A percentile compares a stretch with the other conserved stretches of the same genome.
Conservation (phyloP, 2,113 vertebrate genomes). For the Crotophaga sulcirostris region DNA sequence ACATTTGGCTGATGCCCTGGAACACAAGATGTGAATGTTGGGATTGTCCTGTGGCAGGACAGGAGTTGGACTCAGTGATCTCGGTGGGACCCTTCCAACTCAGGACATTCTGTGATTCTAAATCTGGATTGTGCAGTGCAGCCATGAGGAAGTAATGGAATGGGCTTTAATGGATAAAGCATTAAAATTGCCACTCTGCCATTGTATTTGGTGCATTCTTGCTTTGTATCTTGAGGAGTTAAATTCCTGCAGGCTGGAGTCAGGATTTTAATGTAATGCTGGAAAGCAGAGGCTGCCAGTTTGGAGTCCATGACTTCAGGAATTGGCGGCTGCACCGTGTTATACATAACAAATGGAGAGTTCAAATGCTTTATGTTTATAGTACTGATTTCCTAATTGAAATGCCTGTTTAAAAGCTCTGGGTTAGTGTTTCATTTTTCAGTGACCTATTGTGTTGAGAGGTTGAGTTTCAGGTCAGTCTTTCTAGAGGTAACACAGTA, state of each 20-base stretch:
- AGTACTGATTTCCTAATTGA: constrained; percentile 19
- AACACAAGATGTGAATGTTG: too few relatives aligned
- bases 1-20: too few relatives aligned
- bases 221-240: constrained; percentile 12
- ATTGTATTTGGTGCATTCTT: background rate
- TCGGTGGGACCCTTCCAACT: too few relatives aligned
- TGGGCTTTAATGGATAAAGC: background rate
- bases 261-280: background rate
- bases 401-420: background rate
- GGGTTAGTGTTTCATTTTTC: background rate
- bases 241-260: constrained; percentile 32
- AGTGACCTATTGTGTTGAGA: background rate
- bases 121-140: background rate
- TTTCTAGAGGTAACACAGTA: background rate
- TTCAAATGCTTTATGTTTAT: background rate
- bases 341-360: background rate
- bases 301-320: background rate
- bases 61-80: too few relatives aligned
- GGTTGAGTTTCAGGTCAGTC: background rate
- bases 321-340: background rate
- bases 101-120: too few relatives aligned
- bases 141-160: background rate
- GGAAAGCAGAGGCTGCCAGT: background rate
- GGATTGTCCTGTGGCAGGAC: too few relatives aligned
- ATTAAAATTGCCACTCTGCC: background rate